phyloP scores from a whole-genome alignment of 1,140 invertebrate species.

The Trichonephila clavata region DNA sequence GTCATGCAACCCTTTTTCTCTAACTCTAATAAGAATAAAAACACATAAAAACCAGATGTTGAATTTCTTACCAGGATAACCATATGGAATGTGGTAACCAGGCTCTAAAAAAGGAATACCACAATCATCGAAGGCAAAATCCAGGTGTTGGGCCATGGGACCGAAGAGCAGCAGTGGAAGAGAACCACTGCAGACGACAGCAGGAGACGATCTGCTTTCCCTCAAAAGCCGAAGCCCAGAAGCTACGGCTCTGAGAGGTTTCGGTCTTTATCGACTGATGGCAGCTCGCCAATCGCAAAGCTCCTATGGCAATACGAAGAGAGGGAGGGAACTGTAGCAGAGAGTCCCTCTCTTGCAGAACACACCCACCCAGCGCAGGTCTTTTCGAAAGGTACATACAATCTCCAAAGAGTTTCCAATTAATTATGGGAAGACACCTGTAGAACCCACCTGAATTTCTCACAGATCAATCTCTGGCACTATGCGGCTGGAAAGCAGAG shows the following conservation, averaged over 20 bases:
- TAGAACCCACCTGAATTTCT: constrained; percentile 60
- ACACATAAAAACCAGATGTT: neutral
- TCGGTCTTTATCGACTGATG: constrained; percentile 75
- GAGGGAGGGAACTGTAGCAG: constrained; percentile 1
- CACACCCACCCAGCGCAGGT: constrained; percentile 23
- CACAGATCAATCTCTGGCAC: constrained; percentile 76
- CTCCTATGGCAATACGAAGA: constrained; percentile 25
- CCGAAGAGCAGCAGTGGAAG: neutral
- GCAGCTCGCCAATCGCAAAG: constrained; percentile 71
- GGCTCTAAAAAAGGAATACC: constrained; percentile 76
- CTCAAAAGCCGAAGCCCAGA: constrained; percentile 64
- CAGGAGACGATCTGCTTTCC: constrained; percentile 40
- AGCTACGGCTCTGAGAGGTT: constrained; percentile 49
- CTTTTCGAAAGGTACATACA: constrained; percentile 63
- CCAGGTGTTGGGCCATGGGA: constrained; percentile 74
- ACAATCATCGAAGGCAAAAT: constrained; percentile 76
- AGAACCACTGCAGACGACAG: constrained; percentile 48
- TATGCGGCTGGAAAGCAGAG: constrained; percentile 42
- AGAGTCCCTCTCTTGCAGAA: neutral
- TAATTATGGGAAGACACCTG: constrained; percentile 74
- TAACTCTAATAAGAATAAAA: constrained; percentile 13
- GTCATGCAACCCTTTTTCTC: neutral
- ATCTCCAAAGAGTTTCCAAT: constrained; percentile 71
- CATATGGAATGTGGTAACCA: constrained; percentile 74
- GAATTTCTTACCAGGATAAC: constrained; percentile 70